Conservation (phyloP, 2,797 vertebrate species). For the Adelosebastes latens region DNA sequence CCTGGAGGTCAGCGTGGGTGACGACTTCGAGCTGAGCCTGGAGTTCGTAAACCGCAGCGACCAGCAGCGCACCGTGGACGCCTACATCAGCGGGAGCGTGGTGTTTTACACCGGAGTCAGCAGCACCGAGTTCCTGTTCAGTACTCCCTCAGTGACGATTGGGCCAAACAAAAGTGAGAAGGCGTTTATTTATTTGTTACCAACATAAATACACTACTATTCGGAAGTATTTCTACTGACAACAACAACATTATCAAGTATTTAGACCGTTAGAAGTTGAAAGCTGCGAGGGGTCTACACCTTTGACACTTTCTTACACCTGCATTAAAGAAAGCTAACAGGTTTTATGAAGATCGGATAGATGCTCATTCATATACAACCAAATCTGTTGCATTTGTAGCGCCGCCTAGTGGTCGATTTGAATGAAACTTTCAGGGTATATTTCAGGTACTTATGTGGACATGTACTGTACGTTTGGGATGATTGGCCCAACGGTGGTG, state of each 20-base stretch:
- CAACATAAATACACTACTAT: background rate
- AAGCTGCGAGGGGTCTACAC: no score
- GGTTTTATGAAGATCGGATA: no score
- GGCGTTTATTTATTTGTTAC: background rate
- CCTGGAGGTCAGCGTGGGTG: conserved; percentile 85
- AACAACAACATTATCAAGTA: background rate
- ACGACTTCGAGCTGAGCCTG: conserved; percentile 86
- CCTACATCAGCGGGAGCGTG: conserved; percentile 89
- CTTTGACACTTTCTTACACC: no score
- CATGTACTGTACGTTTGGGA: no score
- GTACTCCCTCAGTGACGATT: conserved; percentile 78
- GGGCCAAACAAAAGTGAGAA: conserved; percentile 86
- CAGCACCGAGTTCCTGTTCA: conserved; percentile 87
- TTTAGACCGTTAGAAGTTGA: no score
- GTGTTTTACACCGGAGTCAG: conserved; percentile 93
- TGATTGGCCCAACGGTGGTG: no score
- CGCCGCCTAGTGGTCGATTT: no score
- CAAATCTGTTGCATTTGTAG: no score
- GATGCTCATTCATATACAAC: no score
- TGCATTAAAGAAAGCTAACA: no score
- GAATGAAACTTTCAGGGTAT: no score
- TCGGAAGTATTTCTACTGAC: background rate
- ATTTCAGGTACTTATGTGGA: no score
- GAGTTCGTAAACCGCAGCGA: conserved; percentile 86
- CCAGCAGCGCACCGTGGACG: conserved; percentile 73